Evolutionary conservation across 2,113 vertebrate species (phyloP).

Genomic region (Leucopternis melanops): DNA sequence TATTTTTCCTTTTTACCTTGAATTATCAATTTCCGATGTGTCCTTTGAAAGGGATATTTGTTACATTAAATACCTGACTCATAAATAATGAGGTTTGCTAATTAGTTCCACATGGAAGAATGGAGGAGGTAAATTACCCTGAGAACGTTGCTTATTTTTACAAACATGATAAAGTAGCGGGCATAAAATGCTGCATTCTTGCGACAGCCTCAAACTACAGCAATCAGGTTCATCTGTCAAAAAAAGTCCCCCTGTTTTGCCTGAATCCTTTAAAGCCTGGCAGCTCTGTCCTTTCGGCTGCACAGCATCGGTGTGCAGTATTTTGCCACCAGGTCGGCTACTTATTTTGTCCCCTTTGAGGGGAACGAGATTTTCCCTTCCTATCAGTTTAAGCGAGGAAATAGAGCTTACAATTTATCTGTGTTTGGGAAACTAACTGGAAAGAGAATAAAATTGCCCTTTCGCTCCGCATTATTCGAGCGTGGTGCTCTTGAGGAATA

Average conservation of each 20-base stretch:
- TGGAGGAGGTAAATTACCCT: slow-evolving; percentile 46
- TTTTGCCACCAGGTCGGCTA: neutral
- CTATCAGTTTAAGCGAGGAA: neutral
- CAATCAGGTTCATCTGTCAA: slow-evolving; percentile 26
- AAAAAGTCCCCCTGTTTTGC: neutral
- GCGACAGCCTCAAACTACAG: neutral
- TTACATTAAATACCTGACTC: slow-evolving; percentile 53
- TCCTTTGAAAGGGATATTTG: slow-evolving; percentile 49
- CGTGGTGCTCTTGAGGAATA: neutral
- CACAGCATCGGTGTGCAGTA: neutral
- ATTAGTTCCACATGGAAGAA: slow-evolving; percentile 63
- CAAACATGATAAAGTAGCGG: slow-evolving; percentile 46
- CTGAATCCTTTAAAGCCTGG: neutral
- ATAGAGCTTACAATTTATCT: neutral
- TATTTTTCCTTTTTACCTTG: slow-evolving; percentile 23
- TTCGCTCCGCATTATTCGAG: neutral
- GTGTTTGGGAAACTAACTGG: neutral
- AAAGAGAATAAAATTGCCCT: slow-evolving; percentile 2
- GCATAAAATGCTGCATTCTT: slow-evolving; percentile 31
- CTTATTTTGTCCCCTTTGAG: neutral
- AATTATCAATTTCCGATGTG: slow-evolving; percentile 35
- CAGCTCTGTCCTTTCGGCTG: neutral
- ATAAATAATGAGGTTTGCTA: slow-evolving; percentile 57
- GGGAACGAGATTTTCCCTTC: neutral
- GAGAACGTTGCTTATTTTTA: slow-evolving; percentile 45